Evolutionary conservation across 2,888 invertebrate genomes (phyloP).

Genomic region (Pandemis corylana): DNA sequence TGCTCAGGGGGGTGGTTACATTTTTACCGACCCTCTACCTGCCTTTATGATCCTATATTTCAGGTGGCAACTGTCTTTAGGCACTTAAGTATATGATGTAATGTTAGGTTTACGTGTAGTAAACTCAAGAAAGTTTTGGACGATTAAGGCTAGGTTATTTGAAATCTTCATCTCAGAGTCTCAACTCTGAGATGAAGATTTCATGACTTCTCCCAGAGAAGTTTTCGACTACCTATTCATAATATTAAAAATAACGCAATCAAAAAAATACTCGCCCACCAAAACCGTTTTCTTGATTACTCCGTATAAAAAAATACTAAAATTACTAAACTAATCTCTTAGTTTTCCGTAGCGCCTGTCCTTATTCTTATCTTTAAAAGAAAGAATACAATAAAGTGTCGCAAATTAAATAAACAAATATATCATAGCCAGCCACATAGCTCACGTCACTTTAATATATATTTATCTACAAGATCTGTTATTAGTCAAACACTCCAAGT

Average conservation of each 20-base stretch:
- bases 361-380: too few species aligned
- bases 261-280: too few species aligned
- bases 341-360: background rate
- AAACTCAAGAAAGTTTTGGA: background rate
- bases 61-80: slow-evolving; percentile 14
- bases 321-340: too few species aligned
- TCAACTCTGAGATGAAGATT: too few species aligned
- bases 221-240: too few species aligned
- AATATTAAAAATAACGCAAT: too few species aligned
- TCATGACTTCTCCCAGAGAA: too few species aligned
- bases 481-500: slow-evolving; percentile 1
- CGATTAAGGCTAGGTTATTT: background rate
- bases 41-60: slow-evolving; percentile 22
- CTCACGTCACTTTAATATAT: background rate
- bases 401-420: background rate
- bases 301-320: too few species aligned
- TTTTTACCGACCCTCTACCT: slow-evolving; percentile 34
- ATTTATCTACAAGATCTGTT: background rate
- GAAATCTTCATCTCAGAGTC: too few species aligned
- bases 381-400: background rate
- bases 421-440: background rate
- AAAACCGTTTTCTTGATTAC: too few species aligned
- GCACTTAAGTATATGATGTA: background rate
- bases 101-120: slow-evolving; percentile 8
- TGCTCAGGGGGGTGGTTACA: slow-evolving; percentile 14